Percentiles rank a stretch among this genome's conserved stretches.
Conservation (phyloP, 2,888 invertebrate genomes). For the Limnephilus lunatus region DNA sequence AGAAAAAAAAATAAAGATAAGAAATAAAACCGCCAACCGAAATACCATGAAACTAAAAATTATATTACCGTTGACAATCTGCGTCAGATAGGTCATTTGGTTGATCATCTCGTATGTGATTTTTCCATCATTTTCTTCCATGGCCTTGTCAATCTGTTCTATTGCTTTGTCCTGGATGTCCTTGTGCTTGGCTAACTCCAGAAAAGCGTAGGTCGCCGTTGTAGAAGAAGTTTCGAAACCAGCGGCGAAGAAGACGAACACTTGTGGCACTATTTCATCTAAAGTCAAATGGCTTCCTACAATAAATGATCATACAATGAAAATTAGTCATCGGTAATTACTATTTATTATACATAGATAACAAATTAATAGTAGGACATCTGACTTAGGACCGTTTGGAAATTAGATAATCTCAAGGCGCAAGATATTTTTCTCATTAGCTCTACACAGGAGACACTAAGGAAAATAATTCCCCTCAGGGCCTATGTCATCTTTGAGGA, state of each 20-base stretch:
- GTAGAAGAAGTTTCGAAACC: slow-evolving; percentile 78
- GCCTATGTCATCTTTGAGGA: no score
- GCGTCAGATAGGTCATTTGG: slow-evolving; percentile 74
- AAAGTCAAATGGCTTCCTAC: slow-evolving; percentile 30
- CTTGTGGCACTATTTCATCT: slow-evolving; percentile 69
- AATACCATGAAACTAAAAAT: background rate
- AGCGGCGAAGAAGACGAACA: slow-evolving; percentile 76
- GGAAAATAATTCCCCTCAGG: no score
- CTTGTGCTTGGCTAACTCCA: slow-evolving; percentile 74
- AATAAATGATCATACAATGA: background rate
- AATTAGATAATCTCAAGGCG: no score
- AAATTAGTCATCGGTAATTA: background rate
- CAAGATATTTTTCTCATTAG: no score
- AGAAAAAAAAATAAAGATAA: no score
- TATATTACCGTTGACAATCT: slow-evolving; percentile 72
- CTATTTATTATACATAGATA: background rate
- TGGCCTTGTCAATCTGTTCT: slow-evolving; percentile 71
- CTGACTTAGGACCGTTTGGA: no score
- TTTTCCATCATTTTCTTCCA: slow-evolving; percentile 70
- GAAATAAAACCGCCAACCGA: no score
- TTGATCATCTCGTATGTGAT: slow-evolving; percentile 73
- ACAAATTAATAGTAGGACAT: background rate
- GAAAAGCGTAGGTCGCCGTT: slow-evolving; percentile 74
- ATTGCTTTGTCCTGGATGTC: slow-evolving; percentile 72
- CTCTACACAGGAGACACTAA: no score